Base-by-base conservation (phyloP, 1,140 invertebrate species). In the Carposina sasakii region DNA sequence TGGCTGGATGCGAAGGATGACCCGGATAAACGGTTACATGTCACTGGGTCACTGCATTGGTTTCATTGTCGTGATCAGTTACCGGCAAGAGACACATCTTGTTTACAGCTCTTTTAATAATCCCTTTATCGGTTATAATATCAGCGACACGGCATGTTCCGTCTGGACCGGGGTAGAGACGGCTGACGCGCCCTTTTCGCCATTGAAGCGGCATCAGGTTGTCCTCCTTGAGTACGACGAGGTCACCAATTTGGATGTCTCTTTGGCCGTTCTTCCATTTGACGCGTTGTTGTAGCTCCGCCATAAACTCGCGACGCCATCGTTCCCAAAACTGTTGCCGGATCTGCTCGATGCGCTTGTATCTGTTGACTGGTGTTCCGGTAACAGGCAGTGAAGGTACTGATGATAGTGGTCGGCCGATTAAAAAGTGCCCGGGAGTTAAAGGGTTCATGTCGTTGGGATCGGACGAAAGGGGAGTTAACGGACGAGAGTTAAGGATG, bases 151-250 rank as follows among this genome's bases (percentile, higher is more conserved):
- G 19, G 6, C 42, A 36, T 10, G 51, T 19, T 6, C 48, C 52
- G 33, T 62, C 55, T n/a, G 51, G n/a, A 8, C 53, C 57, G 17
- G 55, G 36, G 39, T 50, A 43, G 3, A 58, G 16, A 30, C 51
- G 28, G 0, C 49, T 37, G 12, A 76, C 45, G 31, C 64, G 41
- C 24, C 64, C 75, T 3, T 71, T 6, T 36, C 19, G 36, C 69
- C 67, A 75, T 16, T 63, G 43, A 4, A 51, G 15, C 0, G 54
- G 60, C n/a, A 46, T 57, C 21, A 52, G 24, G n/a, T 46, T 50
- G 21, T 54, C 44, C 6, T 60, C 20, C 26, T 48, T 57, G 17
- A 66, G 6, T 5, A 39, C 4, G 15, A 39, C 36, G 2, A 39
- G 5, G 3, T 5, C 6, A 20, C 21, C 36, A 2, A 12, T 21